Base-by-base conservation (phyloP, 2,797 vertebrate species). In the Peromyscus eremicus region DNA sequence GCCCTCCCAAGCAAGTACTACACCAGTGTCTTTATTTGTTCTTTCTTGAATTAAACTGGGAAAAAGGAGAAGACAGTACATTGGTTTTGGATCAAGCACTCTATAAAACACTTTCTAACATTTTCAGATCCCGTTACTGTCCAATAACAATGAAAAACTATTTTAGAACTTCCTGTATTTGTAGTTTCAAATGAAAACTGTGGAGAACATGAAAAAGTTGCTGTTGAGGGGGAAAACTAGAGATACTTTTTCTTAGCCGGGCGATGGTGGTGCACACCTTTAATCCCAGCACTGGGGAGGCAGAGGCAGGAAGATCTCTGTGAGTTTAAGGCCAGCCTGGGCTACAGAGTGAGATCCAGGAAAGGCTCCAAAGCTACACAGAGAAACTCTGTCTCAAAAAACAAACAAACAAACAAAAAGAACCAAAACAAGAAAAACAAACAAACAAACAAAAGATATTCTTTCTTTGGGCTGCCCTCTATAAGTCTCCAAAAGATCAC, bases 161-260 rank as follows among this genome's bases (percentile, higher is more conserved):
- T 76, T 93, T 91, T 14, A 66, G 8, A 93, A 49, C 17, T 96
- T 93, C 85, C 27, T 57, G 73, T 91, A 92, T 62, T 94, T 13
- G 2, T 83, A 57, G 8, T 25, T 92, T 91, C 76, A 68, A 75
- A 52, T 43, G 49, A 77, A 89, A 93, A 71, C 32, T 88, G 82
- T 25, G 16, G 66, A 3, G 10, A 88, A 71, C 57, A 71, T 71
- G 34, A 62, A 93, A 96, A 88, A 2, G 62, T 79, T 75, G 83
- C 70, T 40, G 3, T 27, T 85, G 62, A 73, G 12, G 52, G 43
- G 23, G 25, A 8, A 71, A 92, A 52, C 27, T n/a, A 32, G 89
- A 93, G 23, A 66, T 55, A 46, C 21, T 81, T 4, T 52, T 52
- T 52, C 49, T 52, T 52, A 52, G 49, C 49, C 60, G 12, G 62